Percentiles rank a stretch among this genome's conserved stretches.
These are phyloP conservation scores for Tenebrosternarchus preto DNA, from an alignment of 2,113 vertebrate genomes.

Conservation along the genomic window DNA sequence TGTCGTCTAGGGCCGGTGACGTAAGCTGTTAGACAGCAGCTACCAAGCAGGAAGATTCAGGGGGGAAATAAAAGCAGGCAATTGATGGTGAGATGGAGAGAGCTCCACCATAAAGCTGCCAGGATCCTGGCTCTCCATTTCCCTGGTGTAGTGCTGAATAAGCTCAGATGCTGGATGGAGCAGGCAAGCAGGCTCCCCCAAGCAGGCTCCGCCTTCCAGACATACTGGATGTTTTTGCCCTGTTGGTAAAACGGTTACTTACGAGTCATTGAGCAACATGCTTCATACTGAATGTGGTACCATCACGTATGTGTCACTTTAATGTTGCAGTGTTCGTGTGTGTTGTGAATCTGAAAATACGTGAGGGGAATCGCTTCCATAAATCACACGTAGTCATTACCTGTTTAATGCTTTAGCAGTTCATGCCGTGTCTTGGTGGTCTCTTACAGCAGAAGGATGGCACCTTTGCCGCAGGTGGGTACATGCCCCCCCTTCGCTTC, in stretches of 20 bases:
- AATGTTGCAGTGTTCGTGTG: conserved; percentile 7
- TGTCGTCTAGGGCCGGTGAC: conserved; percentile 11
- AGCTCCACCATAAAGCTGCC: conserved; percentile 48
- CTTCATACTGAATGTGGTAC: conserved; percentile 11
- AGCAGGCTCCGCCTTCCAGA: conserved; percentile 1
- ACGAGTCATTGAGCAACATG: conserved; percentile 24
- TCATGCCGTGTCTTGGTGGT: conserved; percentile 7
- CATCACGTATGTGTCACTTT: conserved; percentile 17
- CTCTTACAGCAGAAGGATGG: conserved; percentile 89
- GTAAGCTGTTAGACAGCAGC: conserved; percentile 28
- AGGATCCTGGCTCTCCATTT: conserved; percentile 41
- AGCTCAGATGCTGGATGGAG: conserved; percentile 32
- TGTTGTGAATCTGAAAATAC: background rate
- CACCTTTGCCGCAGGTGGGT: conserved; percentile 93
- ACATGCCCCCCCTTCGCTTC: conserved; percentile 97
- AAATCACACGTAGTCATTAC: background rate
- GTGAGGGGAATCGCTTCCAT: background rate
- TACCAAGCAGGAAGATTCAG: conserved; percentile 41
- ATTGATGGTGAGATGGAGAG: conserved; percentile 44
- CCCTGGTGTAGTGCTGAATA: conserved; percentile 40
- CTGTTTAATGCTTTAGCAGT: too few relatives aligned
- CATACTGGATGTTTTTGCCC: conserved; percentile 19
- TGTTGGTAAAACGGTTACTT: conserved; percentile 38
- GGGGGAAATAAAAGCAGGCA: conserved; percentile 37
- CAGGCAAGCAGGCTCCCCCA: conserved; percentile 2